Conservation (phyloP, 2,113 vertebrate species). For the Rattus norvegicus region GRCr8 NC_086019.1:159857001-159857500, state of each 20-base stretch:
- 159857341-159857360: background rate
- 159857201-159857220: too few species aligned
- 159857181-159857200: too few species aligned
- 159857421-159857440: background rate
- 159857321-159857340: too few species aligned
- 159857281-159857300: background rate
- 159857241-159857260: background rate
- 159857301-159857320: background rate
- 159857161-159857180: background rate
- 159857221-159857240: too few species aligned
- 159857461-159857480: background rate
- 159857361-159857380: background rate
- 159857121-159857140: background rate
- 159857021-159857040: background rate
- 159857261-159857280: background rate
- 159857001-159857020: slow-evolving; percentile 16
- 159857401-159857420: background rate
- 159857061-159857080: background rate
- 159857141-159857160: too few species aligned
- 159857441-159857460: slow-evolving; percentile 20
- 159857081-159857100: background rate
- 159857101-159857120: too few species aligned
- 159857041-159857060: background rate
- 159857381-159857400: background rate
- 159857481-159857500: background rate